A percentile compares a stretch with the other conserved stretches of the same genome.
Conservation (phyloP, 2,888 invertebrate species). For the Cosmia trapezina region DNA sequence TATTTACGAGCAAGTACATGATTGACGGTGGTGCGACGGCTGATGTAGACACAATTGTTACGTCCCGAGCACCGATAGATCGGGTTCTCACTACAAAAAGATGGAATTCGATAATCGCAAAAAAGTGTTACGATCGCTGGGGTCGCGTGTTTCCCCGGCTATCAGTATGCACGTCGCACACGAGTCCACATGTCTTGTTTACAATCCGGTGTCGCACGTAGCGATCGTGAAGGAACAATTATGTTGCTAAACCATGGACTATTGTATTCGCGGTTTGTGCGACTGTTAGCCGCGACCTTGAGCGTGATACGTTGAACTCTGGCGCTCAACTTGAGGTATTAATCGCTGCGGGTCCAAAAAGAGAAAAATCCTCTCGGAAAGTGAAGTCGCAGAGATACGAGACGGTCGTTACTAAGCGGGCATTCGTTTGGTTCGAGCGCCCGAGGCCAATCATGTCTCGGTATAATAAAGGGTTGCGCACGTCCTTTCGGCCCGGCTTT, state of each 20-base stretch:
- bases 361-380: constrained; percentile 73
- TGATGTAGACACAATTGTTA: constrained; percentile 69
- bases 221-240: constrained; percentile 71
- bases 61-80: constrained; percentile 44
- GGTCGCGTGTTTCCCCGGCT: constrained; percentile 81
- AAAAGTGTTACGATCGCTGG: constrained; percentile 73
- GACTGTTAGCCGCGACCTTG: constrained; percentile 74
- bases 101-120: constrained; percentile 71
- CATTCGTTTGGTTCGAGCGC: constrained; percentile 85
- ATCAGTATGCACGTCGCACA: constrained; percentile 80
- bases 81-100: constrained; percentile 65
- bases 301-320: constrained; percentile 77
- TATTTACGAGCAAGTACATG: constrained; percentile 75
- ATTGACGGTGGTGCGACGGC: constrained; percentile 74
- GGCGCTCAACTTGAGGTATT: constrained; percentile 68
- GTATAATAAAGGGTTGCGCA: constrained; percentile 88
- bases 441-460: constrained; percentile 89
- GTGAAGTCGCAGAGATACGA: constrained; percentile 80
- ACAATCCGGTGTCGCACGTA: constrained; percentile 77
- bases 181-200: constrained; percentile 73
- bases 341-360: constrained; percentile 75
- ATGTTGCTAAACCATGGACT: constrained; percentile 73
- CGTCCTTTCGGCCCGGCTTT: constrained; percentile 82
- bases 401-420: constrained; percentile 83
- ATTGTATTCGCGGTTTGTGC: constrained; percentile 69